A percentile compares a stretch with the other conserved stretches of the same genome.
phyloP scores from a whole-genome alignment of 2,797 vertebrate genomes.

The Macrochelys suwanniensis region DNA sequence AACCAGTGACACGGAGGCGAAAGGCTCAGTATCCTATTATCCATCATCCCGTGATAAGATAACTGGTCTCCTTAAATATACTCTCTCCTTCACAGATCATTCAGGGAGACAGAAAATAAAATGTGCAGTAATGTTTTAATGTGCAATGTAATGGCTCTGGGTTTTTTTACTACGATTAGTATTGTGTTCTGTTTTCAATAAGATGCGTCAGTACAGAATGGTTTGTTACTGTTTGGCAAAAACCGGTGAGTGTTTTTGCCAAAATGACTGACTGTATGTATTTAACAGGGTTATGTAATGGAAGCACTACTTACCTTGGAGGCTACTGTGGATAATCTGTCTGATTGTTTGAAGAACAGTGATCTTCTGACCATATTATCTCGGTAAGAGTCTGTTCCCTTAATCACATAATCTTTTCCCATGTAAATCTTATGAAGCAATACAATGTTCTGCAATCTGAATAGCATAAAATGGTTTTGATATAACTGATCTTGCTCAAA shows the following conservation, averaged over 20 bases:
- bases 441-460: background rate
- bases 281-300: constrained; percentile 96
- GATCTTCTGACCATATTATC: constrained; percentile 95
- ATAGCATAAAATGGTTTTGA: background rate
- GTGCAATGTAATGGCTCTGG: background rate
- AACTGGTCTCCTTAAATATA: background rate
- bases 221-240: constrained; percentile 31
- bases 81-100: constrained; percentile 16
- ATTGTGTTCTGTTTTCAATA: background rate
- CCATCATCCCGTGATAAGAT: background rate
- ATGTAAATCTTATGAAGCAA: background rate
- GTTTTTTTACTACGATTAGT: constrained; percentile 3
- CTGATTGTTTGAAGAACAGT: constrained; percentile 97
- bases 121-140: constrained; percentile 20
- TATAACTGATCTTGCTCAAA: background rate
- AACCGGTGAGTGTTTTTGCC: constrained; percentile 11
- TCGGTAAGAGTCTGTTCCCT: constrained; percentile 83
- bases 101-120: constrained; percentile 25
- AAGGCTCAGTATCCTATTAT: constrained; percentile 42
- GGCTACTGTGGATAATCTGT: constrained; percentile 96
- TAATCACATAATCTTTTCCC: background rate
- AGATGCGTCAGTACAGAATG: background rate
- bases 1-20: constrained; percentile 31
- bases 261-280: constrained; percentile 4
- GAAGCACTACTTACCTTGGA: constrained; percentile 96